Conservation (phyloP, 2,113 vertebrate genomes). For the Petrocephalus zakoni region DNA sequence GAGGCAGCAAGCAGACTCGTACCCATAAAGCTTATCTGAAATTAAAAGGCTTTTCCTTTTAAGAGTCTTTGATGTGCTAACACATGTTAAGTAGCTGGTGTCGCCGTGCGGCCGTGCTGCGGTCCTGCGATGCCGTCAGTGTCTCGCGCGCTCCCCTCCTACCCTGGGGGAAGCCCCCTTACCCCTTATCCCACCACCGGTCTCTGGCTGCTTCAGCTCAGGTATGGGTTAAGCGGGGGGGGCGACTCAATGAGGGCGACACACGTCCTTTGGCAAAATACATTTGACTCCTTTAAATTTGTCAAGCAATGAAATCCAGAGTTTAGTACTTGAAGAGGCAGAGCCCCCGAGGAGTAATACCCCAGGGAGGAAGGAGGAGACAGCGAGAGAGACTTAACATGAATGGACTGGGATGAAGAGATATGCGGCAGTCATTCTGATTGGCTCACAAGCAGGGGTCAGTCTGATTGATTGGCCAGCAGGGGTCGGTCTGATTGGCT, state of each 20-base stretch:
- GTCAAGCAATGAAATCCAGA: constrained; percentile 15
- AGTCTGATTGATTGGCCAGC: background rate
- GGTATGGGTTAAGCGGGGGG: background rate
- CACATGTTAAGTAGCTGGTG: background rate
- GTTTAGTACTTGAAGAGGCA: constrained; percentile 20
- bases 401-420: background rate
- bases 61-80: constrained; percentile 6
- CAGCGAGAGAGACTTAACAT: background rate
- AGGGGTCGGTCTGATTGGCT: background rate
- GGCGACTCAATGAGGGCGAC: background rate
- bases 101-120: background rate
- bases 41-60: background rate
- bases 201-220: background rate
- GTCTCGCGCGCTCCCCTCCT: background rate
- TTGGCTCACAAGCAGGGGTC: background rate
- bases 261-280: background rate
- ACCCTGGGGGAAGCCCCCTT: background rate
- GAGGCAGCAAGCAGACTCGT: background rate
- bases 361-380: background rate
- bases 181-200: background rate
- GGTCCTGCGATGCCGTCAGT: background rate
- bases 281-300: constrained; percentile 24
- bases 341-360: constrained; percentile 15
- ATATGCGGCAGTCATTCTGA: background rate
- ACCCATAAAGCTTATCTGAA: background rate